Base-by-base conservation (phyloP, 2,888 invertebrate species). In the Pterobdella sp. region DNA sequence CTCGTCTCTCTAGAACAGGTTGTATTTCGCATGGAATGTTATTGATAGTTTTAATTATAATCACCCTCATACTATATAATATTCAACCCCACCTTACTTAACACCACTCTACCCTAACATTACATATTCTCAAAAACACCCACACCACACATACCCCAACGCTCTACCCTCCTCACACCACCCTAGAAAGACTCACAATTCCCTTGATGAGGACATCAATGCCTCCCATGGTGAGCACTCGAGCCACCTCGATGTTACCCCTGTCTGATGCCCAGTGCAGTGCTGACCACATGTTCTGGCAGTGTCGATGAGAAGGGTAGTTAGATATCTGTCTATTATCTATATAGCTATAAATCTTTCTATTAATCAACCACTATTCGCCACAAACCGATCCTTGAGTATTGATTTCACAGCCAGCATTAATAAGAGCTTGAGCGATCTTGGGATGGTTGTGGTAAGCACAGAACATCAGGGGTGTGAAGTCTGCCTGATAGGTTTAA, bases 181-280 rank as follows among this genome's bases (percentile, higher is more conserved):
- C 18, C 65, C 26, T 14, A 29, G 18, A 7, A 18, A 1, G 22
- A 37, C 76, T 71, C 60, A 83, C 83, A 78, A 77, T 76, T 35
- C 80, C 82, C 72, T 78, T 79, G 29, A 78, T 78, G 2, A 80
- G 79, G 2, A 82, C 80, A 72, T 83, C 80, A 63, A 80, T 79
- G 3, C 82, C 82, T n/a, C 80, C 80, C 42, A 81, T 80, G n/a
- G 83, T 73, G 31, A 84, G 76, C 2, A 82, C 76, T 69, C 80
- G 79, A 2, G 81, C 81, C 63, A 83, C 77, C 60, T 82, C 82
- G 32, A 79, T 78, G 68, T 82, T 79, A n/a, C 79, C 80, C 67
- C 82, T 73, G 77, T 83, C 82, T 29, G 81, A 80, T 18, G 84
- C 84, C 84, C 84, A 84, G 77, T 84, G 83, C 56, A 84, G 75